Evolutionary conservation across 2,113 vertebrate species (phyloP), one percentile per base, ranked within the genome.

Genomic region (Lucifuga dentata): DNA sequence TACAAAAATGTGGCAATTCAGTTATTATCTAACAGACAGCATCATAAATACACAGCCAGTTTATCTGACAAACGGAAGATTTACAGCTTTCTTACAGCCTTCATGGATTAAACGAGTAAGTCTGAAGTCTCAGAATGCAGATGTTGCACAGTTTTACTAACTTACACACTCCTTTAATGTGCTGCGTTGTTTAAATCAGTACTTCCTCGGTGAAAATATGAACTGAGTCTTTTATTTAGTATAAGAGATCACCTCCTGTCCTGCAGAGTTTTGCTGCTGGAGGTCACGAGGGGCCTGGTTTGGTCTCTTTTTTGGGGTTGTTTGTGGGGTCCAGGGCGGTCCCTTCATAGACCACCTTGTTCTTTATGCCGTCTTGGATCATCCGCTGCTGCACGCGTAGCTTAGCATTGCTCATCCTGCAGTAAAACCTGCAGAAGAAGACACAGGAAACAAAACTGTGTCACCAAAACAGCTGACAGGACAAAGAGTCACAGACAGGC

Each of bases 261-360:
- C 39, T 41, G n/a, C n/a, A 2, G 12, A 26, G 9, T 3, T 21
- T 21, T 15, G 11, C 26, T 2, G 5, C 6, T 0, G 17, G 32
- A 0, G 49, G 55, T 87, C 79, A 86, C 0, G 79, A 62, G 0
- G 78, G 21, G 1, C 43, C 44, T 2, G 87, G 55, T 8, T 68
- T 43, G 0, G 60, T 56, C 3, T 73, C 60, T 48, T 21, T 13
- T 41, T 9, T 50, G 7, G 36, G 21, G 61, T 58, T 86, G 5
- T 16, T 68, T 5, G 21, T 38, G 0, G 88, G 88, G 16, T 91
- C 88, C 2, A 68, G 2, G 20, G 0, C 36, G 0, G 85, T 76
- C 36, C 89, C 89, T 65, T 89, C 85, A 5, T 88, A 91, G 2
- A 65, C 3, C 0, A 87, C 36, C 24, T 86, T 88, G 63, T 89